A percentile compares a stretch with the other conserved stretches of the same genome.
Evolutionary conservation across 2,797 vertebrate genomes (phyloP).

Genomic region (Mus caroli): DNA sequence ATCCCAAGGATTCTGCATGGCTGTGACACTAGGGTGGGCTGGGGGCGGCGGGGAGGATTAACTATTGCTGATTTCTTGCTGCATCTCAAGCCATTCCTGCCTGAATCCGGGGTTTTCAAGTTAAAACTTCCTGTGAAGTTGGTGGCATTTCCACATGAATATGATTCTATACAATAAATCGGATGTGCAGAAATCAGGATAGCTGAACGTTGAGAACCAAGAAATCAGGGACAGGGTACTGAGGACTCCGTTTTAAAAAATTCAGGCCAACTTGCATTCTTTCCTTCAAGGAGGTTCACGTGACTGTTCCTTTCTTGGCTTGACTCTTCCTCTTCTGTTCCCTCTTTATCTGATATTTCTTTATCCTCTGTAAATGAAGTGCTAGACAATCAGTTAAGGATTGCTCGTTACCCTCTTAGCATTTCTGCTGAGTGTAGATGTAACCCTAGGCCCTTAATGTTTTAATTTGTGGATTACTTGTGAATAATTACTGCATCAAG

Average conservation of each 20-base stretch:
- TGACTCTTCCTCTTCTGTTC: neutral
- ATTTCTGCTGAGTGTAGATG: slow-evolving; percentile 34
- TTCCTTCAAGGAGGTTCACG: neutral
- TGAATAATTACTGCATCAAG: slow-evolving; percentile 34
- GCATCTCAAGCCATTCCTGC: slow-evolving; percentile 18
- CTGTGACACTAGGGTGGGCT: neutral
- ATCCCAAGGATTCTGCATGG: slow-evolving; percentile 6
- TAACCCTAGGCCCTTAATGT: slow-evolving; percentile 14
- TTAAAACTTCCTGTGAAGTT: slow-evolving; percentile 53
- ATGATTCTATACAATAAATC: slow-evolving; percentile 7
- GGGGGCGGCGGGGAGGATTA: neutral
- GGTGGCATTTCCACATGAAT: slow-evolving; percentile 39
- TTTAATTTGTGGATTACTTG: slow-evolving; percentile 39
- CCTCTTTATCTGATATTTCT: slow-evolving; percentile 31
- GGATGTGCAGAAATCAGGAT: slow-evolving; percentile 37
- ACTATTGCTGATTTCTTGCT: neutral
- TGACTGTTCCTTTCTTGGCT: neutral
- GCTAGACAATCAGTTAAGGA: slow-evolving; percentile 34
- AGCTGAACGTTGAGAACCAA: slow-evolving; percentile 47
- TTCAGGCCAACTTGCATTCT: neutral
- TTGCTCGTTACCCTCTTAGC: neutral
- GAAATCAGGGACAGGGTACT: neutral
- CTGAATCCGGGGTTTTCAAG: slow-evolving; percentile 48
- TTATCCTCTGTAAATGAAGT: slow-evolving; percentile 58
- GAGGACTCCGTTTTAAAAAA: slow-evolving; percentile 30